Percentiles rank a stretch among this genome's conserved stretches.
These are phyloP conservation scores for Heliconius himera DNA, from an alignment of 1,140 invertebrate species.

Conservation along the genomic window DNA sequence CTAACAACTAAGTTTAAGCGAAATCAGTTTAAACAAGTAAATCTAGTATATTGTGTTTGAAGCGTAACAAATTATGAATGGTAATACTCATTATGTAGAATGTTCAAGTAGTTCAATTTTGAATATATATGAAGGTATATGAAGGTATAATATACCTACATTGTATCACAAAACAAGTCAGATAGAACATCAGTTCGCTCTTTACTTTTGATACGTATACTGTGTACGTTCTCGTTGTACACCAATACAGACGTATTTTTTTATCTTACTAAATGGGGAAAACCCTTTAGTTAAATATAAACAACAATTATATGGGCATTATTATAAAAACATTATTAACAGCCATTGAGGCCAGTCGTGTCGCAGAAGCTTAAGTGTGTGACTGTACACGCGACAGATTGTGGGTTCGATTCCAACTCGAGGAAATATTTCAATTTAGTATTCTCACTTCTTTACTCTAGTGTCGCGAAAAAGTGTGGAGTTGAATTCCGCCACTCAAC, in stretches of 20 bases:
- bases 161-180: background rate
- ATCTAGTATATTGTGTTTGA: background rate
- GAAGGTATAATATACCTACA: background rate
- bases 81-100: background rate
- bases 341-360: too few species aligned
- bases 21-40: slow-evolving; percentile 1
- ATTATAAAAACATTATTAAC: background rate
- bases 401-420: too few species aligned
- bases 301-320: background rate
- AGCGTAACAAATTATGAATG: slow-evolving; percentile 2
- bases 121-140: background rate
- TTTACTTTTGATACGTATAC: background rate
- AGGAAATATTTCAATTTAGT: too few species aligned
- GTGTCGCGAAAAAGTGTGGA: too few species aligned
- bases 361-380: too few species aligned
- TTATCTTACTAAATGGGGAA: background rate
- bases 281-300: background rate
- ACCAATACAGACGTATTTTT: background rate
- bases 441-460: too few species aligned
- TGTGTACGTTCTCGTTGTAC: too few species aligned
- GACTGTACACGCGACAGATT: too few species aligned
- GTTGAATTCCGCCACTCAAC: too few species aligned
- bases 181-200: background rate
- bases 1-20: slow-evolving; percentile 8
- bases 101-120: background rate